A percentile compares a stretch with the other conserved stretches of the same genome.
These are phyloP conservation scores for Phragmatobia fuliginosa DNA, from an alignment of 2,888 invertebrate species.

Conservation along the genomic window DNA sequence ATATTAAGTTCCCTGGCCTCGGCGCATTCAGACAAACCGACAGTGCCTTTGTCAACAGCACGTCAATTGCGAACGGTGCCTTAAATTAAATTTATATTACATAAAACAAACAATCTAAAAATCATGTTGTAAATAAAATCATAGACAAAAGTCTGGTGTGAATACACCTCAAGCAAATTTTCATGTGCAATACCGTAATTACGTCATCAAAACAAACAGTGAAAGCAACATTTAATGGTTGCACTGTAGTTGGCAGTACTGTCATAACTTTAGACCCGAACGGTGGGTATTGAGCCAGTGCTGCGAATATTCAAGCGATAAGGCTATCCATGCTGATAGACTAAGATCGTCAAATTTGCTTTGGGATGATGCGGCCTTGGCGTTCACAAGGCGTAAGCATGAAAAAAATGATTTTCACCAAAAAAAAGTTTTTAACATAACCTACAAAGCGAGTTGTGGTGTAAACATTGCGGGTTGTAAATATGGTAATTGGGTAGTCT, in stretches of 20 bases:
- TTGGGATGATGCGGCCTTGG: slow-evolving; percentile 70
- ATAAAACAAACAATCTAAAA: slow-evolving; percentile 14
- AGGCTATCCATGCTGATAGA: slow-evolving; percentile 72
- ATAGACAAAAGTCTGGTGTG: slow-evolving; percentile 10
- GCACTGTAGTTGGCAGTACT: slow-evolving; percentile 18
- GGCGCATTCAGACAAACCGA: slow-evolving; percentile 13
- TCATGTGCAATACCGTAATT: slow-evolving; percentile 20
- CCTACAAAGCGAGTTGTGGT: neutral
- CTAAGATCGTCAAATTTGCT: slow-evolving; percentile 76
- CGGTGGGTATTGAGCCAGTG: slow-evolving; percentile 41
- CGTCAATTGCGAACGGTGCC: neutral
- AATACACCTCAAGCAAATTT: slow-evolving; percentile 16
- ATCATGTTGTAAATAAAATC: neutral
- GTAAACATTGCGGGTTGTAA: neutral
- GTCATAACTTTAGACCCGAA: slow-evolving; percentile 30
- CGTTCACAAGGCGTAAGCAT: slow-evolving; percentile 49
- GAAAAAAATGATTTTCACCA: slow-evolving; percentile 22
- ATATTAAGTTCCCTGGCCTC: slow-evolving; percentile 19
- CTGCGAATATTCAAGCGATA: slow-evolving; percentile 57
- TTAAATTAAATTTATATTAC: slow-evolving; percentile 13
- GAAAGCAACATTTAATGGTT: slow-evolving; percentile 15
- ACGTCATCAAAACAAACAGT: slow-evolving; percentile 27
- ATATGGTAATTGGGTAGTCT: neutral
- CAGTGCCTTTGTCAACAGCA: slow-evolving; percentile 3
- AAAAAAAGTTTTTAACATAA: slow-evolving; percentile 13